phyloP scores from a whole-genome alignment of 2,888 invertebrate genomes.

The Prenolepis imparis region DNA sequence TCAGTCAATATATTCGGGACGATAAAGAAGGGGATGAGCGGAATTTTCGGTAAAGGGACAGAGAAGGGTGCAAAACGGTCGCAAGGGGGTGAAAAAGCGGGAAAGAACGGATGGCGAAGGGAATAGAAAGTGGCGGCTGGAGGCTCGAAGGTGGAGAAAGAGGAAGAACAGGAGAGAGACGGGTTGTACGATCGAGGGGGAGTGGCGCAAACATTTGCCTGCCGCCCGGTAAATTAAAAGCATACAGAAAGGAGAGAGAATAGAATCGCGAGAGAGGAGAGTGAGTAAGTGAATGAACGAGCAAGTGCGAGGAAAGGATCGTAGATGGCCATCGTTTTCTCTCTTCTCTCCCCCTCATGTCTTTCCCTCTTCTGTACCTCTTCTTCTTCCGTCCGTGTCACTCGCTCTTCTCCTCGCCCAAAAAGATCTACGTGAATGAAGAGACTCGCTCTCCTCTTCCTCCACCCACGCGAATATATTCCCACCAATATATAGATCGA shows the following conservation, averaged over 20 bases:
- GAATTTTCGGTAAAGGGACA: constrained; percentile 57
- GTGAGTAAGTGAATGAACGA: constrained; percentile 76
- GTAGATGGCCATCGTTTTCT: constrained; percentile 73
- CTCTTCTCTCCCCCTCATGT: not conserved
- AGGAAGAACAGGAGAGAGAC: constrained; percentile 71
- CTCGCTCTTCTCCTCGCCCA: constrained; percentile 33
- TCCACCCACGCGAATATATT: constrained; percentile 32
- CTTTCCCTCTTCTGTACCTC: constrained; percentile 6
- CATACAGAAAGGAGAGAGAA: constrained; percentile 83
- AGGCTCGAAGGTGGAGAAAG: constrained; percentile 42
- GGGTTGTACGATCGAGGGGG: constrained; percentile 84
- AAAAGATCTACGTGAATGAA: constrained; percentile 50
- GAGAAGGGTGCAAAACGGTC: constrained; percentile 62
- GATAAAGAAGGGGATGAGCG: constrained; percentile 51
- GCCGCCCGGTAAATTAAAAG: constrained; percentile 86
- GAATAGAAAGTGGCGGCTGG: constrained; percentile 57
- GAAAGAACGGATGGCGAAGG: constrained; percentile 59
- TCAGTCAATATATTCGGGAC: constrained; percentile 78
- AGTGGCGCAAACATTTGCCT: constrained; percentile 86
- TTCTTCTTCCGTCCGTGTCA: constrained; percentile 9
- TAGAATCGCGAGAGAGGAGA: constrained; percentile 79
- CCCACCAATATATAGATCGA: not conserved
- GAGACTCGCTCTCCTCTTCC: constrained; percentile 25
- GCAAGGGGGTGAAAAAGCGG: constrained; percentile 53
- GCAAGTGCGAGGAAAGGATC: constrained; percentile 67